Conservation (phyloP, 1,140 invertebrate genomes). For the Leptinotarsa texana region DNA sequence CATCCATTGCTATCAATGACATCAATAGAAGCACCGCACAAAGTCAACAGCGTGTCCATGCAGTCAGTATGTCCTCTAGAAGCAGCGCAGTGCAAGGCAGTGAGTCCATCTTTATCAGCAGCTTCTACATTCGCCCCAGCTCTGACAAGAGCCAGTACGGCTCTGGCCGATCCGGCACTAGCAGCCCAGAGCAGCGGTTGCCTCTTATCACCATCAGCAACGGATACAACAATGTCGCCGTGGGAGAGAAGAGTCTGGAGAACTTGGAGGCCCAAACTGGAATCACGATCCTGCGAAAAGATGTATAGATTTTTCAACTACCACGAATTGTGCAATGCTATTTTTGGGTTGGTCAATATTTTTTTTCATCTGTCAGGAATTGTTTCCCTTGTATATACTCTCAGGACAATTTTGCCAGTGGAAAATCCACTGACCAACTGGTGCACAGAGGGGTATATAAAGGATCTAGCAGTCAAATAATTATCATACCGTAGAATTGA, state of each 20-base stretch:
- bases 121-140: conserved; percentile 79
- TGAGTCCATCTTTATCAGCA: conserved; percentile 81
- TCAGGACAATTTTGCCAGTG: too few relatives aligned
- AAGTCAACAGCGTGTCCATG: conserved; percentile 84
- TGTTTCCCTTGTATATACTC: too few relatives aligned
- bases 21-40: conserved; percentile 86
- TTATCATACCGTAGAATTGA: too few relatives aligned
- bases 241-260: conserved; percentile 81
- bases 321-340: too few relatives aligned
- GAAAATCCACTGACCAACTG: too few relatives aligned
- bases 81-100: conserved; percentile 93
- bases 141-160: conserved; percentile 83
- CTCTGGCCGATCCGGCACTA: conserved; percentile 91
- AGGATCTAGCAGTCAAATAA: too few relatives aligned
- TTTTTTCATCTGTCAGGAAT: too few relatives aligned
- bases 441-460: too few relatives aligned
- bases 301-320: background rate
- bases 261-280: conserved; percentile 74
- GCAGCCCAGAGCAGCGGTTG: conserved; percentile 96
- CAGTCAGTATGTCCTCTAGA: conserved; percentile 93
- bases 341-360: too few relatives aligned
- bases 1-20: conserved; percentile 89
- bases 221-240: conserved; percentile 77
- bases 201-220: conserved; percentile 86
- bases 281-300: conserved; percentile 50